These are phyloP conservation scores for Chrysotoxum bicinctum DNA, from an alignment of 2,888 invertebrate genomes.

Conservation along the genomic window DNA sequence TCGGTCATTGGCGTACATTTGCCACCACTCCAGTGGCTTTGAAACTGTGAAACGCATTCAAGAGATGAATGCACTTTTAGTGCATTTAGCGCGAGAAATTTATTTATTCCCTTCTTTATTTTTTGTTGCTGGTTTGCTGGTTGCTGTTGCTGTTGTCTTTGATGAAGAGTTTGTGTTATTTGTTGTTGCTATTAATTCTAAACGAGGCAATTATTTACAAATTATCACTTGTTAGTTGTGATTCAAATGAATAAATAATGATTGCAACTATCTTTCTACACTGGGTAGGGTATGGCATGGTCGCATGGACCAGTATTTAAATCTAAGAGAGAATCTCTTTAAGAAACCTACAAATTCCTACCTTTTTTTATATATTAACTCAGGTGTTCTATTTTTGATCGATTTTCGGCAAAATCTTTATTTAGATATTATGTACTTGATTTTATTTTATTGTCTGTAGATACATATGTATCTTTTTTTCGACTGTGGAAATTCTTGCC, in stretches of 20 bases:
- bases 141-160: neutral
- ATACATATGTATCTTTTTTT: conserved; percentile 3
- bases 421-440: conserved; percentile 33
- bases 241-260: neutral
- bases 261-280: neutral
- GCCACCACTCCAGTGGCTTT: conserved; percentile 73
- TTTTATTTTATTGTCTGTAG: neutral
- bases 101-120: conserved; percentile 31
- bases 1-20: conserved; percentile 82
- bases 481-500: conserved; percentile 23
- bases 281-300: no score
- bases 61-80: conserved; percentile 73
- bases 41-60: conserved; percentile 70
- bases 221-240: conserved; percentile 29
- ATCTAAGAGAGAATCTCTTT: neutral
- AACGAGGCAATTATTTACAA: conserved; percentile 12
- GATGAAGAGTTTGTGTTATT: conserved; percentile 26
- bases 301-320: conserved; percentile 28
- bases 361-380: neutral
- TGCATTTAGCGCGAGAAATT: conserved; percentile 68
- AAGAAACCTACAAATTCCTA: neutral
- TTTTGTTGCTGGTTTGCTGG: neutral
- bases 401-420: conserved; percentile 44
- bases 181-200: conserved; percentile 27
- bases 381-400: conserved; percentile 50